These are phyloP conservation scores for Listrodromus nycthemerus DNA, from an alignment of 2,888 invertebrate species.

Conservation along the genomic window DNA sequence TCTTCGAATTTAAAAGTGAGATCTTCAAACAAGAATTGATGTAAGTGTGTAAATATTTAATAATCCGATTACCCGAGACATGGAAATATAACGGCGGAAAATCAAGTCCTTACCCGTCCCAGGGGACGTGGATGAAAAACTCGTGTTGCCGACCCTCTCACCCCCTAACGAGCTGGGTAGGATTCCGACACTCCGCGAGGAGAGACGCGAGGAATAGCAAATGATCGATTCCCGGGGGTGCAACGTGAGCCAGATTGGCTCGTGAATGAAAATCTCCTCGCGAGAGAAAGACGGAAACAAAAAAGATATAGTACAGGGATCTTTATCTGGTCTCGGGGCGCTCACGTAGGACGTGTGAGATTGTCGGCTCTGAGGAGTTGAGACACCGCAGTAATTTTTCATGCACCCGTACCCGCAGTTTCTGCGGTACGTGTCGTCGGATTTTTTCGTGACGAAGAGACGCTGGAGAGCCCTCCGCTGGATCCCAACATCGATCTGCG, in stretches of 20 bases:
- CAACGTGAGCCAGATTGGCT: not conserved
- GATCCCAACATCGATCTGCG: slow-evolving; percentile 53
- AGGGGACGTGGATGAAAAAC: too few relatives aligned
- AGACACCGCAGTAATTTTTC: slow-evolving; percentile 64
- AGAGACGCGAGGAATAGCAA: slow-evolving; percentile 19
- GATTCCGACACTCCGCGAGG: not conserved
- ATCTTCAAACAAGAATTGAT: too few relatives aligned
- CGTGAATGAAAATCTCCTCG: slow-evolving; percentile 34
- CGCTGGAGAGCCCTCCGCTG: slow-evolving; percentile 13
- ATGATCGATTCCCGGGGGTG: slow-evolving; percentile 37
- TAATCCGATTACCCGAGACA: too few relatives aligned
- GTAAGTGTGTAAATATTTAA: too few relatives aligned
- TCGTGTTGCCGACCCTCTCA: too few relatives aligned
- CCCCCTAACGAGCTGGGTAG: too few relatives aligned
- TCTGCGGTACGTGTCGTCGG: slow-evolving; percentile 47
- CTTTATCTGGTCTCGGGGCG: slow-evolving; percentile 6
- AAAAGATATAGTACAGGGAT: slow-evolving; percentile 12
- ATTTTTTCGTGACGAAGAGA: slow-evolving; percentile 18
- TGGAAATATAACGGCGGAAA: too few relatives aligned
- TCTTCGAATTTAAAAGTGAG: too few relatives aligned
- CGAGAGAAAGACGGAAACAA: not conserved
- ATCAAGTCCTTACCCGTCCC: too few relatives aligned
- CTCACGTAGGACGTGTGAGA: slow-evolving; percentile 13
- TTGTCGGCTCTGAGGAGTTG: slow-evolving; percentile 23
- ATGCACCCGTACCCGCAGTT: slow-evolving; percentile 28